Evolutionary conservation across 2,113 vertebrate genomes (phyloP), one percentile per base, ranked within the genome.

Genomic region (Mormyrus lacerda): DNA sequence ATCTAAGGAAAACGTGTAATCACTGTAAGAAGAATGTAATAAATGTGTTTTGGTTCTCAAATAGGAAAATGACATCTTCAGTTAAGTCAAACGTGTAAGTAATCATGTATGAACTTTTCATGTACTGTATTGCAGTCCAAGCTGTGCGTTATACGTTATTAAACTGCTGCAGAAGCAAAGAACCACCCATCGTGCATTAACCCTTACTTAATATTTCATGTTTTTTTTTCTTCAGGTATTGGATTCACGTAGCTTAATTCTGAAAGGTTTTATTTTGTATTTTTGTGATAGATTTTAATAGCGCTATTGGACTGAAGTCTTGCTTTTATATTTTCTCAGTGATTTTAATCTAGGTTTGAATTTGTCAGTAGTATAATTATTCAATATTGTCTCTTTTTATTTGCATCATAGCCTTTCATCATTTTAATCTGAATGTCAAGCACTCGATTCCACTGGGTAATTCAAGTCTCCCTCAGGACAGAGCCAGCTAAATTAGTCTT

Each of bases 381-480:
- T 69, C n/a, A 69, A 31, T 42, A 79, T 19, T 2, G 4, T 42
- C 17, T 79, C 17, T 79, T 79, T 79, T 79, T 79, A 45, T 84
- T n/a, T 84, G 44, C 9, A 47, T 24, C n/a, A 84, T 84, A 45
- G 44, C 82, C 9, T 9, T 84, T 47, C 44, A n/a, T 84, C 39
- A 84, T 82, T 82, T 82, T 82, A 21, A 82, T 84, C 44, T 84
- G 42, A 45, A 47, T 84, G 39, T 47, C 82, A 45, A 47, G 19
- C 15, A 45, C 42, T 47, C 82, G 1, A 47, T 84, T 44, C 82
- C 44, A 84, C 39, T 55, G 3, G 31, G 69, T 50, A 82, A 83
- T 89, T 48, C 19, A 19, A 31, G 27, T 87, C 69, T 79, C 88
- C 61, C 44, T 42, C n/a, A 51, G 88, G 65, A 51, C 88, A 79